Evolutionary conservation across 1,140 invertebrate species (phyloP).

Genomic region (Cydia pomonella): DNA sequence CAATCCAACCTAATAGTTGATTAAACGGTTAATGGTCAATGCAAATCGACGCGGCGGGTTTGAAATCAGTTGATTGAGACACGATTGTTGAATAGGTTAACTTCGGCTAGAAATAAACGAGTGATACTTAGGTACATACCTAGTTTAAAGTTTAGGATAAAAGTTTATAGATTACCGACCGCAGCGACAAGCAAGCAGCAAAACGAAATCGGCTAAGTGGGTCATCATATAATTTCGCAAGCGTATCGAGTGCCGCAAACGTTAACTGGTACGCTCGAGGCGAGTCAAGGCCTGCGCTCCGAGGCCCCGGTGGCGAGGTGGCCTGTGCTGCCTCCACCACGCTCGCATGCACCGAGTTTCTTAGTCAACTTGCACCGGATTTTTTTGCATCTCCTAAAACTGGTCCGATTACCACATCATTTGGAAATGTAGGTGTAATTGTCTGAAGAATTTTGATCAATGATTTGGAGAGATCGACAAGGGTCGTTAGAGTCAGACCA

Average conservation of each 20-base stretch:
- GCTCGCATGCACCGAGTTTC: slow-evolving; percentile 17
- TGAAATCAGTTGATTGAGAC: background rate
- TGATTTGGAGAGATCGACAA: background rate
- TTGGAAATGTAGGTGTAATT: background rate
- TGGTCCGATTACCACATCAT: background rate
- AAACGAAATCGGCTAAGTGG: slow-evolving; percentile 78
- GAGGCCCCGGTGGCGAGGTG: slow-evolving; percentile 42
- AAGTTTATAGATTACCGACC: slow-evolving; percentile 63
- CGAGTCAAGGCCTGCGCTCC: slow-evolving; percentile 68
- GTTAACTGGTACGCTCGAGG: slow-evolving; percentile 74
- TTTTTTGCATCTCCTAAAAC: slow-evolving; percentile 10
- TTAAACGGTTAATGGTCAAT: background rate
- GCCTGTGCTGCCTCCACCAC: slow-evolving; percentile 36
- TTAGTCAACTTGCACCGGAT: slow-evolving; percentile 4
- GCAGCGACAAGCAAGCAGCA: slow-evolving; percentile 64
- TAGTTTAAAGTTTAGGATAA: slow-evolving; percentile 65
- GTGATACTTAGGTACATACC: background rate
- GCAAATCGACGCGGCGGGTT: background rate
- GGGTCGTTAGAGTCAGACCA: no score
- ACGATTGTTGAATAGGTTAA: background rate
- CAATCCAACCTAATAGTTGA: background rate
- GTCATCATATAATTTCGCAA: slow-evolving; percentile 80
- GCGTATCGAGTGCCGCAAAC: slow-evolving; percentile 78
- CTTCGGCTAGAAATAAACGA: background rate
- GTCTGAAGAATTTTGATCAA: background rate